phyloP scores from a whole-genome alignment of 2,797 vertebrate genomes.

The Euphonia xanthogaster region DNA sequence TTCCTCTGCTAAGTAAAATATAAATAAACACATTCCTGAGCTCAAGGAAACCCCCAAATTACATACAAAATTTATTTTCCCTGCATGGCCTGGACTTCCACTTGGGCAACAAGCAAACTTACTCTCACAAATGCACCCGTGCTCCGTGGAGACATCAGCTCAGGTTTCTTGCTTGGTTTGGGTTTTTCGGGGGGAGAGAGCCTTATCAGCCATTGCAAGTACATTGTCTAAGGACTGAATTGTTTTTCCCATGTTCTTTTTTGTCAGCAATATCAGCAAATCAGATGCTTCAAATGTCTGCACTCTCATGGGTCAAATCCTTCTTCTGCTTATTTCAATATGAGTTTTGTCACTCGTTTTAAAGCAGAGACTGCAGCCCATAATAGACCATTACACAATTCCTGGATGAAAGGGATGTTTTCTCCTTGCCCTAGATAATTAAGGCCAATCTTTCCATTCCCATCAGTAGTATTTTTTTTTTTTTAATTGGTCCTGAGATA shows the following conservation, averaged over 20 bases:
- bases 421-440: constrained; percentile 51
- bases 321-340: not conserved
- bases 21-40: not conserved
- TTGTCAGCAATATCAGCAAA: not conserved
- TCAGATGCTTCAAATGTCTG: not conserved
- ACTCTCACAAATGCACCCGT: not conserved
- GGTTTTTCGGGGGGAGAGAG: not conserved
- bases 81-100: not conserved
- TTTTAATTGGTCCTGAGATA: constrained; percentile 30
- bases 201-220: not conserved
- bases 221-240: not conserved
- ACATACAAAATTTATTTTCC: constrained; percentile 4
- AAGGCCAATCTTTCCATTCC: constrained; percentile 39
- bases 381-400: constrained; percentile 20
- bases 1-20: constrained; percentile 4
- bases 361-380: constrained; percentile 12
- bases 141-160: not conserved
- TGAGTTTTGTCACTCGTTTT: constrained; percentile 44
- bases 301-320: constrained; percentile 2
- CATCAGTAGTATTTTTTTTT: not conserved
- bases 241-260: not conserved
- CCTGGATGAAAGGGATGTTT: constrained; percentile 46
- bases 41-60: constrained; percentile 4
- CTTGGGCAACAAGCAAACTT: not conserved
- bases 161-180: not conserved